Conservation (phyloP, 2,888 invertebrate species). For the Lucinisca nassula region DNA sequence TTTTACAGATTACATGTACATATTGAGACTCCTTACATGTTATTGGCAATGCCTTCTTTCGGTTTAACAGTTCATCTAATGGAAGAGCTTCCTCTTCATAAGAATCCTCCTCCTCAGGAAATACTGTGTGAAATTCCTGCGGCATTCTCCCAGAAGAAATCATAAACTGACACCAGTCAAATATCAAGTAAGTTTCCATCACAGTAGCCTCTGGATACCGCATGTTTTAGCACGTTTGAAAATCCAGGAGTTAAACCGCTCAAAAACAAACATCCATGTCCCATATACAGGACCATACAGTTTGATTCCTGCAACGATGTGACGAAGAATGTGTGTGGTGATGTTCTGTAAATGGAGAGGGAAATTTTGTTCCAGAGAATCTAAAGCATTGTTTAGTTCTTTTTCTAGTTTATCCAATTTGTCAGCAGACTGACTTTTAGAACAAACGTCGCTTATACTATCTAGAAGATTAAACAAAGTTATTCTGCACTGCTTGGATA, state of each 20-base stretch:
- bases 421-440: neutral
- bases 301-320: constrained; percentile 1
- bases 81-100: too few relatives aligned
- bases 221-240: constrained; percentile 20
- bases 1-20: neutral
- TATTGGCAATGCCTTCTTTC: neutral
- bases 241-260: constrained; percentile 31
- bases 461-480: constrained; percentile 26
- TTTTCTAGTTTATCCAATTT: neutral
- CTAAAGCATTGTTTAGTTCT: constrained; percentile 16
- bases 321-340: too few relatives aligned
- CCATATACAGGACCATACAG: constrained; percentile 20
- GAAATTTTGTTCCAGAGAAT: constrained; percentile 7
- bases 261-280: constrained; percentile 33
- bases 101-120: too few relatives aligned
- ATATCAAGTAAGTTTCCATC: constrained; percentile 19
- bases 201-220: constrained; percentile 24
- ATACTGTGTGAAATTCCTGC: too few relatives aligned
- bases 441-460: constrained; percentile 6
- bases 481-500: neutral
- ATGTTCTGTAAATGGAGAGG: constrained; percentile 17
- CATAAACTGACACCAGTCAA: constrained; percentile 22
- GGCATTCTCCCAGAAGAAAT: neutral
- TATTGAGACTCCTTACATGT: neutral
- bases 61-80: neutral